Percentiles rank a stretch among this genome's conserved stretches.
These are phyloP conservation scores for Indri indri DNA, from an alignment of 2,113 vertebrate species.

Conservation along the genomic window DNA sequence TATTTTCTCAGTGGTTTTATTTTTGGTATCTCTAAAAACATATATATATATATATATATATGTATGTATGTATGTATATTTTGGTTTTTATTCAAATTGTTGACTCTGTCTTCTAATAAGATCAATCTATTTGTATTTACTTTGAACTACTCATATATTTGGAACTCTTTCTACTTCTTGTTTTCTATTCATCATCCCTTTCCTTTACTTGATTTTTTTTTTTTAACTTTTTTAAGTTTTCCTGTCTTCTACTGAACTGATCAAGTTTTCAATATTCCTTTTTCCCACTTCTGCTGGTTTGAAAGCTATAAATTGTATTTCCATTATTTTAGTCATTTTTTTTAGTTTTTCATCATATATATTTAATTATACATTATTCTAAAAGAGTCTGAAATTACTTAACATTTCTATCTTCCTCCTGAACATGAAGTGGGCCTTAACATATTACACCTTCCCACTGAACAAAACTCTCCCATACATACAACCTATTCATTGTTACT, in stretches of 20 bases:
- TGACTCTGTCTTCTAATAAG: conserved; percentile 14
- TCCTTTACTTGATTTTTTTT: conserved; percentile 33
- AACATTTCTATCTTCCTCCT: not conserved
- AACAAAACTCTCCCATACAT: not conserved
- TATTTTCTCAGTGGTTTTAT: conserved; percentile 29
- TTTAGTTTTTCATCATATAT: not conserved
- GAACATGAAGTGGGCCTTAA: not conserved
- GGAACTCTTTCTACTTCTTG: conserved; percentile 9
- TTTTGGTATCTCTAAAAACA: not conserved
- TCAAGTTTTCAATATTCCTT: not conserved
- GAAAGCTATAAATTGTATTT: not conserved
- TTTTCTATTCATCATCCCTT: conserved; percentile 37
- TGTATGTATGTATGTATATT: not conserved
- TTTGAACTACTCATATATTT: conserved; percentile 34
- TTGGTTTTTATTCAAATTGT: conserved; percentile 37
- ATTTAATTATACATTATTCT: conserved; percentile 30
- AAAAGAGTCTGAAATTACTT: conserved; percentile 34
- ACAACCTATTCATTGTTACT: not conserved
- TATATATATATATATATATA: not conserved
- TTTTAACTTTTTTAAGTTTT: not conserved
- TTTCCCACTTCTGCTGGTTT: not conserved
- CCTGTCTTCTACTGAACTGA: not conserved
- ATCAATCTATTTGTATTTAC: conserved; percentile 17
- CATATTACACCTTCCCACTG: not conserved
- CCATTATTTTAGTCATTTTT: not conserved